Base-by-base conservation (phyloP, 2,797 vertebrate genomes). In the Calcarius lapponicus region DNA sequence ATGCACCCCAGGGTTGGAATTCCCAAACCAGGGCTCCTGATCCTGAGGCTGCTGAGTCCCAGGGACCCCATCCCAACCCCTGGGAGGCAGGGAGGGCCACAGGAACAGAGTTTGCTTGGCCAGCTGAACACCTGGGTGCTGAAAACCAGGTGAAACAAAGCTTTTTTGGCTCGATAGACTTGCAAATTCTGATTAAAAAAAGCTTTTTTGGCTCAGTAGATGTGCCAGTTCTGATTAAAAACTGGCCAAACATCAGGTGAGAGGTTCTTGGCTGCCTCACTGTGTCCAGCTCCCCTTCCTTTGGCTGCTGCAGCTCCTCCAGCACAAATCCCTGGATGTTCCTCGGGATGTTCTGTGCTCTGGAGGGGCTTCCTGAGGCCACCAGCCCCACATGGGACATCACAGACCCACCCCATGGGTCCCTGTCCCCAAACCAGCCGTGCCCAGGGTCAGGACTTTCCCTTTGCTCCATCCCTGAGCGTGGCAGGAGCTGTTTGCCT, bases 61-160 rank as follows among this genome's bases (percentile, higher is more conserved):
- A 7, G 65, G 42, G 62, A 31, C 31, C 69, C 74, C 13, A 1
- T 10, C 71, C 74, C 79, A 13, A 15, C 26, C 86, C 61, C 88
- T 2, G 0, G 4, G 20, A 58, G 4, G 61, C 26, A 32, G 86
- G 50, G 17, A 1, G 5, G 4, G 67, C 28, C 47, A 40, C 54
- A 20, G 50, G 9, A 11, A 17, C 7, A 6, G 69, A 72, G 21
- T 15, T 72, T 40, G 51, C 70, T 38, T 28, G 65, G 84, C 71
- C 79, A 28, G 0, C 0, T 0, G 10, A 2, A 29, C 0, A 0
- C 13, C 28, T 56, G 18, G 31, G 65, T 10, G 15, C 5, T 14
- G 54, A 11, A 29, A 75, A 14, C 6, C 58, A 9, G 1, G 1
- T 2, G 2, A 11, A 40, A 20, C 25, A 45, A 51, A n/a, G 16